Conservation (phyloP, 2,113 vertebrate species). For the Tauraco erythrolophus region DNA sequence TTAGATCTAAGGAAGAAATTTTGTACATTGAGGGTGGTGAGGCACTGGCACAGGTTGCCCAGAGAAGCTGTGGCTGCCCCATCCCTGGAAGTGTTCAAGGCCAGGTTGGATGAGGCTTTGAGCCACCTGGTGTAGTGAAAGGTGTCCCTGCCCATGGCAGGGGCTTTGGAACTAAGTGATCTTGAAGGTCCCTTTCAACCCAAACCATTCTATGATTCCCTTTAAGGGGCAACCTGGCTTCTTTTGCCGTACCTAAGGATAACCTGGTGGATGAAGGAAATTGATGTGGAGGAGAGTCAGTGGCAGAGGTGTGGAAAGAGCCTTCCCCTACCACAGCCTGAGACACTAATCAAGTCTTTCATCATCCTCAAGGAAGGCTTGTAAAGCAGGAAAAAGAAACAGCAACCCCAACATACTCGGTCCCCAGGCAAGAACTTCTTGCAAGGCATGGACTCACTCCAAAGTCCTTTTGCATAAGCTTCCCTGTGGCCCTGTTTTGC, state of each 20-base stretch:
- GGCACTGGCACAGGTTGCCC: too few species aligned
- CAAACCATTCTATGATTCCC: too few species aligned
- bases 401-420: neutral
- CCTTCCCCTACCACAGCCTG: neutral
- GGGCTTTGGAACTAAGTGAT: too few species aligned
- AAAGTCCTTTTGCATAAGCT: neutral
- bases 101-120: too few species aligned
- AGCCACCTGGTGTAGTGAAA: too few species aligned
- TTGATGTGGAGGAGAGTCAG: neutral
- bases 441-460: rapidly evolving
- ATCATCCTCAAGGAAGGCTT: neutral
- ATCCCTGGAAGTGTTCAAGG: too few species aligned
- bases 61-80: too few species aligned
- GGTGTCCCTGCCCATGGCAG: too few species aligned
- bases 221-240: too few species aligned
- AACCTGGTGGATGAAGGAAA: neutral
- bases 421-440: neutral
- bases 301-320: neutral
- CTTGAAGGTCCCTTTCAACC: too few species aligned
- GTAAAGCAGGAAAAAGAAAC: neutral
- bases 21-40: too few species aligned
- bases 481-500: neutral
- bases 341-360: neutral
- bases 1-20: too few species aligned
- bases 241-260: neutral